These are phyloP conservation scores for Dioctria linearis DNA, from an alignment of 2,888 invertebrate genomes.

Conservation along the genomic window DNA sequence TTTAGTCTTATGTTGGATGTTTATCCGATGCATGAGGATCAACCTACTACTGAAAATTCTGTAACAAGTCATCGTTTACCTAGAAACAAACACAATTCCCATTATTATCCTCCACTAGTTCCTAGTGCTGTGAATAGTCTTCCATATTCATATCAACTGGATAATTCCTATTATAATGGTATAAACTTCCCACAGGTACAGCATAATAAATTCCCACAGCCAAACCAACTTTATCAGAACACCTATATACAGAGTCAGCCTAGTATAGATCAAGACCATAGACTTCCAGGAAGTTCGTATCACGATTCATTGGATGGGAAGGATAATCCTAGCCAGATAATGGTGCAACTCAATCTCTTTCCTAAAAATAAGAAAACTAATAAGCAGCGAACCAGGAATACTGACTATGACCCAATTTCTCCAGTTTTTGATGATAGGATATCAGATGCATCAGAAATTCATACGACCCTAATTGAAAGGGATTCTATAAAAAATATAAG, in stretches of 20 bases:
- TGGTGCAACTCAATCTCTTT: slow-evolving; percentile 78
- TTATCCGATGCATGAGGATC: slow-evolving; percentile 73
- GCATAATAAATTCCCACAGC: slow-evolving; percentile 55
- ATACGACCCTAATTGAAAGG: neutral
- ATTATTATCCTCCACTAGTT: slow-evolving; percentile 37
- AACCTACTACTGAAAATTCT: slow-evolving; percentile 56
- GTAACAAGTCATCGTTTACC: slow-evolving; percentile 63
- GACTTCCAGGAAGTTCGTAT: slow-evolving; percentile 4
- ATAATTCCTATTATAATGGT: slow-evolving; percentile 59
- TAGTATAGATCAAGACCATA: slow-evolving; percentile 57
- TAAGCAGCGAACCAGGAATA: neutral
- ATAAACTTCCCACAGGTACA: slow-evolving; percentile 60
- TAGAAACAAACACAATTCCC: slow-evolving; percentile 48
- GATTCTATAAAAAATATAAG: neutral
- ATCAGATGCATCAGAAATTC: neutral
- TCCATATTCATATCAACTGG: slow-evolving; percentile 46
- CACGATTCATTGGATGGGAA: neutral
- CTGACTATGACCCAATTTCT: neutral
- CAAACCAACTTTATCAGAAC: slow-evolving; percentile 58
- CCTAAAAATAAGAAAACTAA: slow-evolving; percentile 71
- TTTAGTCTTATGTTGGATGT: slow-evolving; percentile 79
- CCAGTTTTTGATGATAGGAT: slow-evolving; percentile 15
- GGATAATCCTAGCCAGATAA: slow-evolving; percentile 73
- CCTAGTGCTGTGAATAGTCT: neutral
- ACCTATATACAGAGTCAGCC: slow-evolving; percentile 62